phyloP scores from a whole-genome alignment of 30 jellyfish, hydroid and myxozoan genomes.

The Aurelia aurita complex sp. Pacific region DNA sequence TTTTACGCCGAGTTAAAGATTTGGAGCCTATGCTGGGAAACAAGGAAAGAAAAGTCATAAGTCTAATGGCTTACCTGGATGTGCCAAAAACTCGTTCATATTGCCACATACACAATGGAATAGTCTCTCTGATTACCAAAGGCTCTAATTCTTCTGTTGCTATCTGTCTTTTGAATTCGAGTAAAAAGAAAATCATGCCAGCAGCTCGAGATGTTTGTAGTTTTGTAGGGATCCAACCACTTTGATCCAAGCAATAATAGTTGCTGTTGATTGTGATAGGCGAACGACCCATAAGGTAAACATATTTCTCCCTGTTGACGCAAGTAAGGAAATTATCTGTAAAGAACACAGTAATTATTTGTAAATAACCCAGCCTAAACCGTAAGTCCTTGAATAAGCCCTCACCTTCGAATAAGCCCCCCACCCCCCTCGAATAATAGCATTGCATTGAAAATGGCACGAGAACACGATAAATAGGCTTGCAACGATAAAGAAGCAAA shows the following conservation, averaged over 20 bases:
- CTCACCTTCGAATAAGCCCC: too few species aligned
- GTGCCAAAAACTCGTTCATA: slow-evolving; percentile 91
- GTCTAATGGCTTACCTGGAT: slow-evolving; percentile 63
- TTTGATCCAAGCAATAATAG: slow-evolving; percentile 93
- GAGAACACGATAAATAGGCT: too few species aligned
- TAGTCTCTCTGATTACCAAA: slow-evolving; percentile 82
- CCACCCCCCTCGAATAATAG: too few species aligned
- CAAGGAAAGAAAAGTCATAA: background rate
- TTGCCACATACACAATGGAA: slow-evolving; percentile 97
- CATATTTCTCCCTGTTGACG: slow-evolving; percentile 91
- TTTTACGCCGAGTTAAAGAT: too few species aligned
- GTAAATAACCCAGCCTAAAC: too few species aligned
- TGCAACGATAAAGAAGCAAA: too few species aligned
- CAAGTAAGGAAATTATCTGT: background rate
- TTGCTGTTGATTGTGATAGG: slow-evolving; percentile 94
- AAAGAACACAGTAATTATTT: too few species aligned
- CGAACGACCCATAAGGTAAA: slow-evolving; percentile 94
- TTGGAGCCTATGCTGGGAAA: too few species aligned
- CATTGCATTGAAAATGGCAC: too few species aligned
- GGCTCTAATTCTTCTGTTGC: slow-evolving; percentile 90
- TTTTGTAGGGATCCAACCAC: slow-evolving; percentile 93
- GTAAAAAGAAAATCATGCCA: slow-evolving; percentile 59
- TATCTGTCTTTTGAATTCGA: slow-evolving; percentile 64
- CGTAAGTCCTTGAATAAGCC: too few species aligned
- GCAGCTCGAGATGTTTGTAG: slow-evolving; percentile 95